phyloP scores from a whole-genome alignment of 2,888 invertebrate genomes.

The Caenorhabditis becei region DNA sequence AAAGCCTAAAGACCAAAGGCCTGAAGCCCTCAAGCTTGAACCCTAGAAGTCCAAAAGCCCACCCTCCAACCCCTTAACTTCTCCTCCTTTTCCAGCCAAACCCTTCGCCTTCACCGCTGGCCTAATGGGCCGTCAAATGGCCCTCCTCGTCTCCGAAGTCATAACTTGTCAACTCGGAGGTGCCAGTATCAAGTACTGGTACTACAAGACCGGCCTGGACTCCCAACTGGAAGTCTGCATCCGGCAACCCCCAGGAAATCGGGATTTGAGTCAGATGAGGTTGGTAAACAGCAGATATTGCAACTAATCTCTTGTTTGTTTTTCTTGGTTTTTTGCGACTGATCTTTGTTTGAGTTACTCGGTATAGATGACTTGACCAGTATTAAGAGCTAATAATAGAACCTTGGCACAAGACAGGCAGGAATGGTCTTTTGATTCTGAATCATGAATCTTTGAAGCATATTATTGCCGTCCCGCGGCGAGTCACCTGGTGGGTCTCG shows the following conservation, averaged over 20 bases:
- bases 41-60: no score
- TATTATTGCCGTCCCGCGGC: no score
- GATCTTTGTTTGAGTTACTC: slow-evolving; percentile 16
- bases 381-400: slow-evolving; percentile 12
- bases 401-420: neutral
- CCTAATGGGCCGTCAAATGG: slow-evolving; percentile 70
- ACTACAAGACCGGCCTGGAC: slow-evolving; percentile 76
- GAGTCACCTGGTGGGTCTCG: no score
- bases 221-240: slow-evolving; percentile 76
- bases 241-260: slow-evolving; percentile 75
- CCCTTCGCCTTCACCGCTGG: slow-evolving; percentile 73
- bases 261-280: slow-evolving; percentile 67
- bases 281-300: slow-evolving; percentile 30
- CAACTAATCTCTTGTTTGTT: slow-evolving; percentile 9
- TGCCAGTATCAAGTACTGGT: slow-evolving; percentile 78
- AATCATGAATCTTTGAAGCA: no score
- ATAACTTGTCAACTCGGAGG: slow-evolving; percentile 76
- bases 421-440: slow-evolving; percentile 11
- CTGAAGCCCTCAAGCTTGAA: no score
- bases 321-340: neutral
- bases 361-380: neutral
- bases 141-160: slow-evolving; percentile 74
- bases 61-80: no score
- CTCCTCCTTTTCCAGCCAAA: slow-evolving; percentile 60
- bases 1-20: no score